phyloP scores from a whole-genome alignment of 2,888 invertebrate species.

The Xylocampa areola region DNA sequence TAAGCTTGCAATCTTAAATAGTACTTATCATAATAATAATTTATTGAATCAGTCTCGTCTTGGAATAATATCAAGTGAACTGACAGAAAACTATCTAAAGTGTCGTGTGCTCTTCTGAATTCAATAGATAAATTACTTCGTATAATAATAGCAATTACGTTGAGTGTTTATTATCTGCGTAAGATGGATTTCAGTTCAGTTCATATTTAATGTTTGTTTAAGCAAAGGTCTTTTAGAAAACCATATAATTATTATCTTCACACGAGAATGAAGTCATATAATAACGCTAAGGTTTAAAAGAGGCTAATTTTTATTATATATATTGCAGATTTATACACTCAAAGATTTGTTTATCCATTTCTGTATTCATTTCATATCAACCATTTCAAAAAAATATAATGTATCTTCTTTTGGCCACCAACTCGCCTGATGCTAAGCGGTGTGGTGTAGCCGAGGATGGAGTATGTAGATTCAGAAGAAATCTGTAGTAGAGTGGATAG shows the following conservation, averaged over 20 bases:
- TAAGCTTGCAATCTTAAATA: constrained; percentile 1
- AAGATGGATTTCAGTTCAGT: constrained; percentile 11
- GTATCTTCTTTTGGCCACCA: no score
- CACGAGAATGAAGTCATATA: neutral
- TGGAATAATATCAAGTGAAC: constrained; percentile 12
- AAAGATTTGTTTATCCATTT: no score
- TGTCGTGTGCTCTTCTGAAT: constrained; percentile 9
- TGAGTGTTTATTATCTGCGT: constrained; percentile 26
- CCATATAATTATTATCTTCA: no score
- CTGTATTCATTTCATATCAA: no score
- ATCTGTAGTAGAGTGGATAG: no score
- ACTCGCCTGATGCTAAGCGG: no score
- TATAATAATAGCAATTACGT: constrained; percentile 34
- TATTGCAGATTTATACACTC: no score
- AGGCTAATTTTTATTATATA: no score
- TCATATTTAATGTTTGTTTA: constrained; percentile 14
- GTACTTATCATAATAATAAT: constrained; percentile 15
- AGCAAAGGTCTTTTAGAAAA: constrained; percentile 1
- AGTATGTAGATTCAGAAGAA: no score
- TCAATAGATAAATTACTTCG: constrained; percentile 3
- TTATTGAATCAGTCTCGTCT: constrained; percentile 10
- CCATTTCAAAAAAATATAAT: no score
- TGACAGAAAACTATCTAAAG: constrained; percentile 7
- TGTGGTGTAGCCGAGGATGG: no score
- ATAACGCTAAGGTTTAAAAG: no score